Percentiles rank a stretch among this genome's conserved stretches.
phyloP scores from a whole-genome alignment of 2,113 vertebrate genomes.

The Oostethus manadensis region DNA sequence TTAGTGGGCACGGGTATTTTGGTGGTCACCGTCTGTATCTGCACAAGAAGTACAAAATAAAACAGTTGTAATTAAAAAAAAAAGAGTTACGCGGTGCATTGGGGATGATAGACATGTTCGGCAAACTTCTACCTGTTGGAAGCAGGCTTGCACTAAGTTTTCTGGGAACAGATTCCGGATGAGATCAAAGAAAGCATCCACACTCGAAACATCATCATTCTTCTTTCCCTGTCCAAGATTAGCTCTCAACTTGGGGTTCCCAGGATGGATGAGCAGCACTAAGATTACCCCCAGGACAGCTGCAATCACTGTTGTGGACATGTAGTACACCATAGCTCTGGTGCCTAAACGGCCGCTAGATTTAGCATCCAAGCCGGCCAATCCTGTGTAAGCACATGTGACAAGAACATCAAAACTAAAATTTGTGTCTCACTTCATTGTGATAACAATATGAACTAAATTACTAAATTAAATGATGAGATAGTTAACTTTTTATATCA shows the following conservation, averaged over 20 bases:
- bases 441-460: too few species aligned
- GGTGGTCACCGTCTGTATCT: conserved; percentile 93
- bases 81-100: neutral
- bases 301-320: conserved; percentile 94
- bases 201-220: conserved; percentile 92
- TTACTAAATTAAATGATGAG: too few species aligned
- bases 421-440: neutral
- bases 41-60: conserved; percentile 22
- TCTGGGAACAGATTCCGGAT: conserved; percentile 96
- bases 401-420: neutral
- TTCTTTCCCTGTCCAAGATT: conserved; percentile 92
- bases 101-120: neutral
- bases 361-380: conserved; percentile 96
- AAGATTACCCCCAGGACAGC: conserved; percentile 90
- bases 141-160: conserved; percentile 96
- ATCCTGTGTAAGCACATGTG: conserved; percentile 64
- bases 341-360: conserved; percentile 94
- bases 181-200: conserved; percentile 94
- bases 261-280: conserved; percentile 92
- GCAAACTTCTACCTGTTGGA: conserved; percentile 84
- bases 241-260: conserved; percentile 90
- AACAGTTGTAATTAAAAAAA: conserved; percentile 4
- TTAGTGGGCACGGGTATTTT: conserved; percentile 82
- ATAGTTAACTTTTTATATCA: too few species aligned
- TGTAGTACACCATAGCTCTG: conserved; percentile 97